Base-by-base conservation (phyloP, 1,140 invertebrate species). In the Heterodera carotae region DNA sequence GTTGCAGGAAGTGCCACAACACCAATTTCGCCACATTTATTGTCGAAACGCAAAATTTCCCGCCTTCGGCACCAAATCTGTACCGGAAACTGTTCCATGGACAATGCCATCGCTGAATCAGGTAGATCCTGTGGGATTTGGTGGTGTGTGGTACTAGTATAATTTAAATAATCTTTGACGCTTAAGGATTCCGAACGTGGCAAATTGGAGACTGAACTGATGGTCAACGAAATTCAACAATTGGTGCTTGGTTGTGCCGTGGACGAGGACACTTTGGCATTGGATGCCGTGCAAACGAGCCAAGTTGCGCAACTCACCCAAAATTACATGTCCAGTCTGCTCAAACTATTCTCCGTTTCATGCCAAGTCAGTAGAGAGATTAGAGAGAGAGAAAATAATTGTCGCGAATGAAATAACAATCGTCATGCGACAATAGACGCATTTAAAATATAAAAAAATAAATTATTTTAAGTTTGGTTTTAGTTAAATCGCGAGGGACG, bases 11-110 rank as follows among this genome's bases (percentile, higher is more conserved):
- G 12, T 22, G 12, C 77, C 77, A 8, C 66, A 76, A 31, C n/a
- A 56, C 22, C 27, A 78, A 36, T 79, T 78, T 78, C 77, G 77
- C 2, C 74, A 78, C 33, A 53, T 77, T 66, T 76, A 78, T 78
- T 78, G 77, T 25, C 36, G 29, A 1, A 77, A 56, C 29, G n/a
- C 62, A 36, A 78, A 78, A 43, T 66, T 78, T 62, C 77, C 33
- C 33, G 15, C 36, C 29, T 77, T 56, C 18, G 48, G 48, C 6
- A 78, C 29, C 62, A 78, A 78, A 33, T 69, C 64, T 56, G 12
- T 76, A 36, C 77, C 77, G 8, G 33, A 36, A 18, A 69, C 75
- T 66, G 66, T 53, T 25, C 59, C 25, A 31, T 29, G 53, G 43
- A 43, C 31, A 60, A 31, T 64, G 36, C 76, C 71, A 12, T 15